Evolutionary conservation across 2,797 vertebrate species (phyloP), one percentile per base, ranked within the genome.

Genomic region (Paguma larvata): DNA sequence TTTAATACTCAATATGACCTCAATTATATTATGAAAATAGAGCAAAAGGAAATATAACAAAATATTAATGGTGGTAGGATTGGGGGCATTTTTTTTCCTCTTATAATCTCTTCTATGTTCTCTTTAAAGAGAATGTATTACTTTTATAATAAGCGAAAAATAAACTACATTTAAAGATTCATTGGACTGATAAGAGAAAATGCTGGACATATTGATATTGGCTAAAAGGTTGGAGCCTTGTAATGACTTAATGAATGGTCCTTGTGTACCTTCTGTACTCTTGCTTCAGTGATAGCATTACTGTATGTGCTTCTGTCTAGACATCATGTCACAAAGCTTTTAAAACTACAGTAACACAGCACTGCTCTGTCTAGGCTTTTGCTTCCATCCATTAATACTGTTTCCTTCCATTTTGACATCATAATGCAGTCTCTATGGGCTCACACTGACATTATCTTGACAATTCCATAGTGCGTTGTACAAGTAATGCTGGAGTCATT

Each of bases 321-420:
- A 97, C 96, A 97, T 89, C 95, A 89, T 78, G 97, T 96, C 97
- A 96, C 82, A 95, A 92, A 95, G 84, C 93, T 97, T 97, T 95
- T 94, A 89, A 91, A 97, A 73, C 83, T 41, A 32, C 23, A 91
- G 46, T 68, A 32, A 79, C 48, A 48, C 41, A 65, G 44, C 32
- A 10, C 11, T 32, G 7, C 78, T 94, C 93, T 79, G 84, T 75
- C 95, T 93, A 90, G 46, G 77, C 70, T 83, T 95, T 65, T 82
- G 96, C 94, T 92, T 89, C 65, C 85, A 84, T 62, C 92, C 96
- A 90, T 93, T 96, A 95, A 94, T 95, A 85, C 32, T 87, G 67
- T 94, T 97, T 95, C 59, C 84, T 92, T 96, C 72, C 44, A 70
- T 91, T 92, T 63, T 91, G 97, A 96, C 89, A 97, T 88, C 95